Evolutionary conservation across 1,140 invertebrate species (phyloP).

Genomic region (Leptopilina boulardi): DNA sequence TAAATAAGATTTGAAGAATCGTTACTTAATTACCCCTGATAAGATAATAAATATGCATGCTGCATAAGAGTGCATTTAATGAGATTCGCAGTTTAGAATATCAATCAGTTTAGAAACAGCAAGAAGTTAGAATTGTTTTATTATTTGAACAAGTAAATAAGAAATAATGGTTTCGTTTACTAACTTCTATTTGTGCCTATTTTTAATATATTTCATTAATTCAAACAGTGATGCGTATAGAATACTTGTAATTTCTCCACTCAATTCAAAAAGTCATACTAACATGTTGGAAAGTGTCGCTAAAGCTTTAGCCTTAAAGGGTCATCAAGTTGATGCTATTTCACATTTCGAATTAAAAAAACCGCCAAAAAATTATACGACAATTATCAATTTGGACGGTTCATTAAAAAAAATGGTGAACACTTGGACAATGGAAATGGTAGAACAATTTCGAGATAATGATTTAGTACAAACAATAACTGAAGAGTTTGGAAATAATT

Average conservation of each 20-base stretch:
- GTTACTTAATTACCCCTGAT: too few relatives aligned
- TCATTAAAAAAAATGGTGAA: not conserved
- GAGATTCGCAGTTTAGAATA: too few relatives aligned
- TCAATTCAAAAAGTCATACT: too few relatives aligned
- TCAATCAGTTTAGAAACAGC: too few relatives aligned
- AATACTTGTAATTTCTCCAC: conserved; percentile 60
- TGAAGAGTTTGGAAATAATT: too few relatives aligned
- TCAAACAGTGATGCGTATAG: too few relatives aligned
- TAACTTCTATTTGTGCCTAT: conserved; percentile 36
- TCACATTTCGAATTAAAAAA: conserved; percentile 41
- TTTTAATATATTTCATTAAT: conserved; percentile 25
- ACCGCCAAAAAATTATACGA: conserved; percentile 14
- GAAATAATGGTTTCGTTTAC: conserved; percentile 41
- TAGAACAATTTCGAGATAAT: not conserved
- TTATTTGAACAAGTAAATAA: too few relatives aligned
- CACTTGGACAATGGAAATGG: conserved; percentile 15
- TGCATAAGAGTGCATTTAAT: too few relatives aligned
- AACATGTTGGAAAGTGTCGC: conserved; percentile 65
- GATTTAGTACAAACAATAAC: too few relatives aligned
- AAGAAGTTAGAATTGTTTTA: too few relatives aligned
- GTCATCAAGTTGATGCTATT: conserved; percentile 66
- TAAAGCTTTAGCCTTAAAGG: conserved; percentile 61
- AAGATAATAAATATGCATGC: too few relatives aligned
- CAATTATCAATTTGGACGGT: conserved; percentile 33
- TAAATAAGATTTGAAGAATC: too few relatives aligned